phyloP scores from a whole-genome alignment of 2,797 vertebrate genomes.

The Buphagus erythrorhynchus region DNA sequence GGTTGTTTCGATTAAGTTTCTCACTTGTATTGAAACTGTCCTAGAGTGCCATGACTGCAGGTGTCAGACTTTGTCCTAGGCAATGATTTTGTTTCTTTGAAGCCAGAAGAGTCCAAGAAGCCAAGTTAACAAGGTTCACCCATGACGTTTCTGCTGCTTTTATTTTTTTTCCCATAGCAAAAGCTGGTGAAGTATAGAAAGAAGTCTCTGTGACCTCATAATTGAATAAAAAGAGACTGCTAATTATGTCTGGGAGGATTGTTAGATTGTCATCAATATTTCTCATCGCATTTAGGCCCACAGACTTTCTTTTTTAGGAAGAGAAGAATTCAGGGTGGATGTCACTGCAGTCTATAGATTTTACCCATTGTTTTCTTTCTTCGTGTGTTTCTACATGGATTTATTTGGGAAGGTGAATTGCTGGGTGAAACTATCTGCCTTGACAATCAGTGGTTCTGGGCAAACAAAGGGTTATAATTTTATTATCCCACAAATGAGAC shows the following conservation, averaged over 20 bases:
- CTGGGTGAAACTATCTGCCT: neutral
- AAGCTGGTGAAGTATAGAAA: neutral
- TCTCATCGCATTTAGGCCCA: neutral
- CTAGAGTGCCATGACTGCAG: neutral
- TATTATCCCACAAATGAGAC: neutral
- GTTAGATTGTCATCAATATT: constrained; percentile 15
- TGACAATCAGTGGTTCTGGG: neutral
- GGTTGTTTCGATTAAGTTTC: neutral
- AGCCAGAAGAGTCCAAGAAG: neutral
- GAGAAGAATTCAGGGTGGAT: neutral
- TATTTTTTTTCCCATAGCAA: neutral
- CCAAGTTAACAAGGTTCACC: neutral
- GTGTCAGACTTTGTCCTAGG: neutral
- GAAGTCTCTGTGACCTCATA: neutral
- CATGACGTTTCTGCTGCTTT: neutral
- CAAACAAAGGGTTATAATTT: neutral
- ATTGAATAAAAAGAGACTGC: neutral
- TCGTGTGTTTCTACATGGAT: neutral
- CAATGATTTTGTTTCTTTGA: neutral
- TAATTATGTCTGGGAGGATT: constrained; percentile 27
- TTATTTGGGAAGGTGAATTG: neutral
- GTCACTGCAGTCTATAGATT: neutral
- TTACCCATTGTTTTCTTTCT: neutral
- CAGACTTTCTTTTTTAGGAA: constrained; percentile 12
- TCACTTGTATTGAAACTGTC: neutral